Evolutionary conservation across 2,797 vertebrate genomes (phyloP).

Genomic region (Fundulus diaphanus): DNA sequence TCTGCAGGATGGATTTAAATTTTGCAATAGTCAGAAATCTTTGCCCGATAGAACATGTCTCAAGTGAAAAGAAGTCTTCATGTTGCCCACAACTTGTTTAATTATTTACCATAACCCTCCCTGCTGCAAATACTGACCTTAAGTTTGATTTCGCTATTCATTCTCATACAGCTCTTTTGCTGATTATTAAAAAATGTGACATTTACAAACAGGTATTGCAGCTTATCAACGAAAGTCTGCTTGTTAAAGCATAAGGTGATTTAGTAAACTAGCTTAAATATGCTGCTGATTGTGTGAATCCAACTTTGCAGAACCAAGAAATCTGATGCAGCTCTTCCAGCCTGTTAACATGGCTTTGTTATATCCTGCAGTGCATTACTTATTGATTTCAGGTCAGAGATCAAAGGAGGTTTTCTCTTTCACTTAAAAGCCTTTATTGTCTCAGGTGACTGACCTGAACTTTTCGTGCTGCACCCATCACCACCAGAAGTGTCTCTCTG

Average conservation of each 20-base stretch:
- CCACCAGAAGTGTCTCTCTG: constrained; percentile 1
- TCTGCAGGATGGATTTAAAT: background rate
- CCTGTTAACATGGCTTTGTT: constrained; percentile 11
- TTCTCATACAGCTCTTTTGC: background rate
- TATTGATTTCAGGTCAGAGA: constrained; percentile 54
- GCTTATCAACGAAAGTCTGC: background rate
- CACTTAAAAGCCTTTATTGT: constrained; percentile 17
- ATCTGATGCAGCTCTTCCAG: background rate
- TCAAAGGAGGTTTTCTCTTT: constrained; percentile 34
- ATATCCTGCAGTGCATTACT: constrained; percentile 31
- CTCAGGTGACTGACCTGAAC: constrained; percentile 3
- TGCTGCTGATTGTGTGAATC: background rate
- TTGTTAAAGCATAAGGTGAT: background rate
- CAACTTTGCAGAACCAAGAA: background rate
- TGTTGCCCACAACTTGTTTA: too few species aligned
- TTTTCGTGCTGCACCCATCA: constrained; percentile 17
- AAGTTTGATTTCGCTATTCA: background rate
- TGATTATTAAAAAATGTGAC: background rate
- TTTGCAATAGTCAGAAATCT: background rate
- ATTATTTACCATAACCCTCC: background rate
- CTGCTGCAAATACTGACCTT: background rate
- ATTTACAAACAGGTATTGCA: background rate
- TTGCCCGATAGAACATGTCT: too few species aligned
- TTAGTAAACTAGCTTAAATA: constrained; percentile 1
- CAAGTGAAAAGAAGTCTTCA: background rate